phyloP scores from a whole-genome alignment of 2,113 vertebrate genomes.

The Vidua chalybeata region DNA sequence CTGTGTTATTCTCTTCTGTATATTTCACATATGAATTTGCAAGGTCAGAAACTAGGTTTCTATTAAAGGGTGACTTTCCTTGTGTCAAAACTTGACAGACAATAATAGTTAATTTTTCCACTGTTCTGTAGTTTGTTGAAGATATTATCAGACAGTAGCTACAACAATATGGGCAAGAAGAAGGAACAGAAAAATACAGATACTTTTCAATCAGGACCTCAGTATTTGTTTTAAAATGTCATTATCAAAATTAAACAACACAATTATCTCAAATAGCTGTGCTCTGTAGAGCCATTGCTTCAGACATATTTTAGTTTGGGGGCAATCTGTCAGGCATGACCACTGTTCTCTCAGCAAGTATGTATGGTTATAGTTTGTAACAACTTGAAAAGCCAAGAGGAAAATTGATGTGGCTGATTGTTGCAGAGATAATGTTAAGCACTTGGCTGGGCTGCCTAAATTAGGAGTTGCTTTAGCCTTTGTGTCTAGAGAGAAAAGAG shows the following conservation, averaged over 20 bases:
- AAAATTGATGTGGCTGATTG: neutral
- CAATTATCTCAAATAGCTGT: neutral
- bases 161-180: neutral
- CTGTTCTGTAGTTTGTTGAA: neutral
- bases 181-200: neutral
- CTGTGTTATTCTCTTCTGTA: neutral
- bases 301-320: neutral
- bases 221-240: neutral
- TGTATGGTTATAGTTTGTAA: neutral
- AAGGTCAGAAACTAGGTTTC: neutral
- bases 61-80: neutral
- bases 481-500: neutral
- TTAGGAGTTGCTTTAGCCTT: neutral
- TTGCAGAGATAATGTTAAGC: neutral
- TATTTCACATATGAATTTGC: neutral
- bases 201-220: neutral
- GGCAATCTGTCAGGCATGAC: neutral
- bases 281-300: neutral
- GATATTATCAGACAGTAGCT: neutral
- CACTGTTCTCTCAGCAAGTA: neutral
- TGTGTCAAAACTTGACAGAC: neutral
- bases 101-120: neutral
- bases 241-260: neutral
- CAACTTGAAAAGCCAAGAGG: neutral
- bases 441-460: neutral